These are phyloP conservation scores for Plecturocebus donacophilus DNA, from an alignment of 2,113 vertebrate species.

Conservation along the genomic window DNA sequence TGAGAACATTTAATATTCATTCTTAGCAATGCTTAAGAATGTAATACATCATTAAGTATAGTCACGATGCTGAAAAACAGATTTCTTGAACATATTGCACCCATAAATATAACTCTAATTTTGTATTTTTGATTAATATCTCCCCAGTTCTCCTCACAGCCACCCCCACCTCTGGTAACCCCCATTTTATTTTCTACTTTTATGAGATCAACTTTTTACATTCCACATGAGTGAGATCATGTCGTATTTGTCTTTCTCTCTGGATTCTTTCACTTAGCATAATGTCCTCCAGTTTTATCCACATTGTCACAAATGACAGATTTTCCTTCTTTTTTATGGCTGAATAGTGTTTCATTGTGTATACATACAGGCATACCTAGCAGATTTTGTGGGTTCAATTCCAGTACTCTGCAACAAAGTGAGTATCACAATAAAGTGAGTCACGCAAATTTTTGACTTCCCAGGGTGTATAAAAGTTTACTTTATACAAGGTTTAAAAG, in stretches of 20 bases:
- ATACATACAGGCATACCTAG: not conserved
- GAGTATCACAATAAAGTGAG: not conserved
- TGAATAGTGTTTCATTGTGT: not conserved
- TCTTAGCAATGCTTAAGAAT: not conserved
- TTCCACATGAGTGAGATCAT: not conserved
- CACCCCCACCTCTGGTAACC: no score
- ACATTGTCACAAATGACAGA: not conserved
- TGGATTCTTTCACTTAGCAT: not conserved
- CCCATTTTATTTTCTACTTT: not conserved
- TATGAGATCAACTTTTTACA: not conserved
- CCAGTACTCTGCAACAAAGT: not conserved
- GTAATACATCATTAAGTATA: no score
- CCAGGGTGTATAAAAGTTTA: not conserved
- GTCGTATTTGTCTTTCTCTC: not conserved
- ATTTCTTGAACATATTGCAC: not conserved
- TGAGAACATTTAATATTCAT: not conserved
- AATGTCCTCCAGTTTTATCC: not conserved
- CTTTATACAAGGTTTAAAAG: no score
- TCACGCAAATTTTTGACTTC: not conserved
- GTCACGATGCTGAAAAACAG: not conserved
- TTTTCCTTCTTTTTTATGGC: not conserved
- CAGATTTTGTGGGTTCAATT: not conserved
- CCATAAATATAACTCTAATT: not conserved
- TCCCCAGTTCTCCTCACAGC: not conserved
- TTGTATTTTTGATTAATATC: not conserved